Percentiles rank a stretch among this genome's conserved stretches.
phyloP scores from a whole-genome alignment of 1,140 invertebrate species.

The Yoshiicerus persimilis region DNA sequence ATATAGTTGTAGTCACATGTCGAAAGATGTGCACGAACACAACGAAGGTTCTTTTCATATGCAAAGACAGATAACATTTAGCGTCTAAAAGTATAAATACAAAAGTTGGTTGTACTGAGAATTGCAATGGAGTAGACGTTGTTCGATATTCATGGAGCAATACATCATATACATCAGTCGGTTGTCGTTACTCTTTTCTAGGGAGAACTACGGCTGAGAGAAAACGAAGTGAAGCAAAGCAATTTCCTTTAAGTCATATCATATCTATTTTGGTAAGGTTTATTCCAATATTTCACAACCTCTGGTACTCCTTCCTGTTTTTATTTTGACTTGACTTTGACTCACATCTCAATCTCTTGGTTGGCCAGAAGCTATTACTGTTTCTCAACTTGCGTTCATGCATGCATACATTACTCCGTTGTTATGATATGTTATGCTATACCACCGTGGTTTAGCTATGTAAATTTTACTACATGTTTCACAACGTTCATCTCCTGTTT shows the following conservation, averaged over 20 bases:
- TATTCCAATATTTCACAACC: background rate
- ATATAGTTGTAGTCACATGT: too few relatives aligned
- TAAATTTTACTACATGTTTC: background rate
- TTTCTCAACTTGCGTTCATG: background rate
- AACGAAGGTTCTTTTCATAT: too few relatives aligned
- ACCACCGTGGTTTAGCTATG: background rate
- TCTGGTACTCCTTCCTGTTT: background rate
- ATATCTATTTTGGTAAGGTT: background rate
- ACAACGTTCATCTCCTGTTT: background rate
- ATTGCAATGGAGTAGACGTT: too few relatives aligned
- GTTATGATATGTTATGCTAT: background rate
- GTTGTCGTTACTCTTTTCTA: too few relatives aligned
- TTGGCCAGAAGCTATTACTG: background rate
- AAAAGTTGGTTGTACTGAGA: too few relatives aligned
- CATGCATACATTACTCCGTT: background rate
- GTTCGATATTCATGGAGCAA: too few relatives aligned
- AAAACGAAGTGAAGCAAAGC: background rate
- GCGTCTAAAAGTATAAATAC: too few relatives aligned
- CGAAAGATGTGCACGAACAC: too few relatives aligned
- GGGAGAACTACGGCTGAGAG: too few relatives aligned
- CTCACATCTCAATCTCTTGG: background rate
- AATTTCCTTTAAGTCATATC: background rate
- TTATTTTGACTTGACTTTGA: background rate
- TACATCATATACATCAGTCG: too few relatives aligned
- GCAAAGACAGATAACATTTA: too few relatives aligned